Evolutionary conservation across 1,140 invertebrate species (phyloP), one percentile per base, ranked within the genome.

Genomic region (Onthophagus taurus): DNA sequence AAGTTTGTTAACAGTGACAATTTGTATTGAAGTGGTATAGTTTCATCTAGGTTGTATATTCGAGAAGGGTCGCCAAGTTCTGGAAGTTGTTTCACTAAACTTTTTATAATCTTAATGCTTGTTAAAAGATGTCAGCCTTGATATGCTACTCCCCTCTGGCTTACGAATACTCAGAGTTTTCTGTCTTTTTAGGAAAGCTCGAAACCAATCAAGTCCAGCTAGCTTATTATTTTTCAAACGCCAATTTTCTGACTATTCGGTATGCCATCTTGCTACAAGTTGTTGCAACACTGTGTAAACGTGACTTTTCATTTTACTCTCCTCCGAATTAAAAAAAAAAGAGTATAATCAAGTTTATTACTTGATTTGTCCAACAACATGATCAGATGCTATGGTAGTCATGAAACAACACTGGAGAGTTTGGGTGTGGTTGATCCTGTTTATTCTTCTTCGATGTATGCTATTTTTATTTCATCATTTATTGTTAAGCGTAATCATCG

Each of bases 201-300:
- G n/a, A n/a, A 33, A 12, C 14, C 14, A 43, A n/a, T 30, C 20
- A 5, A 18, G 17, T 17, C 41, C 30, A 20, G 29, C 41, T 12
- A 16, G 17, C 18, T 19, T 20, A 16, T 43, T 43, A 20, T 11
- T 11, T 11, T 17, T 38, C 35, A 19, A 30, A 39, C 2, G 44
- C 44, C 16, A 46, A 14, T 23, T 46, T 37, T 46, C 30, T 38
- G 4, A 38, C 30, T 20, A 9, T 38, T 12, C 36, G 35, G 13
- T 39, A 33, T 14, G 23, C 16, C 14, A 46, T 21, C 20, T 18
- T 46, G n/a, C 13, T 11, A 5, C 16, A 19, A 18, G 17, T 46
- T 31, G 23, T 21, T 4, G 41, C 9, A 18, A 39, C 38, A 7
- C 33, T n/a, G 12, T 14, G 11, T 12, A 46, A 31, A 3, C 12